These are phyloP conservation scores for Tenebrio molitor DNA, from an alignment of 1,140 invertebrate species.

Conservation along the genomic window DNA sequence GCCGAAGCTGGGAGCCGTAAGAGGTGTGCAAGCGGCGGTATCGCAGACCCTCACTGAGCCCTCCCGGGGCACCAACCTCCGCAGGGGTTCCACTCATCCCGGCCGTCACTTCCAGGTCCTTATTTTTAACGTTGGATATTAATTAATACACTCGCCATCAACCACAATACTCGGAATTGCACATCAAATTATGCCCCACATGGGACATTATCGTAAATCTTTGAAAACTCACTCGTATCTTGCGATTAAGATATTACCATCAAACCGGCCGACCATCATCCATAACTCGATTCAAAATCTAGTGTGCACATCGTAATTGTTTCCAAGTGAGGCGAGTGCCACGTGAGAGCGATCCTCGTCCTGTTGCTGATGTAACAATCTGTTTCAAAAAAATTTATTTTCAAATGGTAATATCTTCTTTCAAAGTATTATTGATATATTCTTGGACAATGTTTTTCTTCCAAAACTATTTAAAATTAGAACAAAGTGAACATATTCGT, in stretches of 20 bases:
- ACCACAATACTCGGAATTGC: conserved; percentile 48
- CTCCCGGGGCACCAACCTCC: not conserved
- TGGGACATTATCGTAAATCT: conserved; percentile 51
- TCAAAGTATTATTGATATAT: too few species aligned
- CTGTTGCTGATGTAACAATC: too few species aligned
- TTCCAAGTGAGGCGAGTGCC: too few species aligned
- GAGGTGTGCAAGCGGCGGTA: conserved; percentile 50
- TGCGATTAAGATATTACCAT: conserved; percentile 54
- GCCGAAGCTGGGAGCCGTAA: conserved; percentile 45
- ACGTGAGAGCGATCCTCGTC: too few species aligned
- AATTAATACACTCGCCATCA: conserved; percentile 54
- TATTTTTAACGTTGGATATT: conserved; percentile 46
- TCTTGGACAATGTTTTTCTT: too few species aligned
- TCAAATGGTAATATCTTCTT: too few species aligned
- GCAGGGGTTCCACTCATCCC: conserved; percentile 11
- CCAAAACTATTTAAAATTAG: too few species aligned
- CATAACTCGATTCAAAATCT: conserved; percentile 4
- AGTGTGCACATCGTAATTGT: too few species aligned
- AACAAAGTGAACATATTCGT: too few species aligned
- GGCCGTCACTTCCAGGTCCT: conserved; percentile 42
- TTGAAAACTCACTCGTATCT: conserved; percentile 43
- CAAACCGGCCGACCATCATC: not conserved
- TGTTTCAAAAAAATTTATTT: too few species aligned
- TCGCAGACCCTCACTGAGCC: conserved; percentile 38
- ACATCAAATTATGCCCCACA: conserved; percentile 17